phyloP scores from a whole-genome alignment of 2,888 invertebrate species.

The Rhingia campestris region DNA sequence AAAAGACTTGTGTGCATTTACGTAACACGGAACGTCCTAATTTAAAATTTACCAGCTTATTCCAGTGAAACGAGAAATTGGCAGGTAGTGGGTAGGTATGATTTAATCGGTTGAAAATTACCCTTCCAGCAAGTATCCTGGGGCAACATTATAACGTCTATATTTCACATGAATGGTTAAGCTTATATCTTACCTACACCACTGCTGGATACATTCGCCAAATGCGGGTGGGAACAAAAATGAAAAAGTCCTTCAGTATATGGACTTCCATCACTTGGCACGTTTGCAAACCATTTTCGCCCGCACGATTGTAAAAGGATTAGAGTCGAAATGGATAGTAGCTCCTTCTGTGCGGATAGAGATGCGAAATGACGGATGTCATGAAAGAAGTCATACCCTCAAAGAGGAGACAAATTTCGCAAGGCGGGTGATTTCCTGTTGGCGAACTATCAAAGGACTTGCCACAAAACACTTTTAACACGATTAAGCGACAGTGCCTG shows the following conservation, averaged over 20 bases:
- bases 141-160: background rate
- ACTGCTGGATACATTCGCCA: background rate
- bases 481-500: slow-evolving; percentile 32
- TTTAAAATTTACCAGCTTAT: slow-evolving; percentile 45
- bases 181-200: background rate
- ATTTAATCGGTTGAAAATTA: slow-evolving; percentile 38
- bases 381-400: slow-evolving; percentile 6
- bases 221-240: background rate
- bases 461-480: slow-evolving; percentile 19
- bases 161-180: background rate
- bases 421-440: slow-evolving; percentile 45
- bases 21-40: slow-evolving; percentile 28
- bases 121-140: background rate
- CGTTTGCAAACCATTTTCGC: slow-evolving; percentile 15
- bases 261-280: slow-evolving; percentile 23
- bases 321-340: background rate
- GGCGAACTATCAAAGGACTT: slow-evolving; percentile 49
- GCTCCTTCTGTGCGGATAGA: background rate
- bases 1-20: slow-evolving; percentile 15
- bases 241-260: background rate
- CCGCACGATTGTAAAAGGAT: slow-evolving; percentile 38
- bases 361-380: slow-evolving; percentile 21
- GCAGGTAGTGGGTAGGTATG: slow-evolving; percentile 34
- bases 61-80: slow-evolving; percentile 42
- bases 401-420: slow-evolving; percentile 18